Evolutionary conservation across 2,113 vertebrate species (phyloP), one percentile per base, ranked within the genome.

Genomic region (Murina feae): DNA sequence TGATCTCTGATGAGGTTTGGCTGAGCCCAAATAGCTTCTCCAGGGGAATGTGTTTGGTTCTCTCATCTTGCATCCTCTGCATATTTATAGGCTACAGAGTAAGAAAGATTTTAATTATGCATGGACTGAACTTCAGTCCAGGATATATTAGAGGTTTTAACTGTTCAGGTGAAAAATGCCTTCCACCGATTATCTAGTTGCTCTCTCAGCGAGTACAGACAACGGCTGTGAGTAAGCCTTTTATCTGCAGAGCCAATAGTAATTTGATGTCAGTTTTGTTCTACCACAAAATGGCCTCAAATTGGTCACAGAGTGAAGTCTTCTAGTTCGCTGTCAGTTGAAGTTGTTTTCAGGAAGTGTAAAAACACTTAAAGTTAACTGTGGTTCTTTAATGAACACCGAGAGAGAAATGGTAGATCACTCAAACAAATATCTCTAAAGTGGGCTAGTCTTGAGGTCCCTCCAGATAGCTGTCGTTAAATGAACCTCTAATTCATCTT

Each of bases 91-190:
- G 0, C 89, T 88, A 83, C 84, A 96, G 91, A 97, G 93, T 92
- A 96, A 84, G 51, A 96, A 90, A 76, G 53, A 78, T 69, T 97
- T 98, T 95, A 98, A 97, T 98, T 97, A 96, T 97, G 87, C 83
- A 96, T 97, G 93, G 55, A 16, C 39, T 86, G 13, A 21, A 74
- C 32, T 92, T 97, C n/a, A 88, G 55, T 92, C 60, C 63, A 84
- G 92, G 93, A 96, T 88, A 60, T 94, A 63, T 65, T 68, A 94
- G 88, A 91, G 86, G 47, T 18, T 95, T 65, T 96, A 94, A 80
- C 13, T 44, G 6, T 90, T 51, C 44, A 80, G 51, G 42, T 95
- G 9, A 55, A 55, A 92, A 44, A 87, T 65, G n/a, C 63, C 23
- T 44, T 55, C 1, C 30, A 25, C 25, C 39, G 32, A 74, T 85